Evolutionary conservation across 2,888 invertebrate genomes (phyloP).

Genomic region (Rotaria magnacalcarata): DNA sequence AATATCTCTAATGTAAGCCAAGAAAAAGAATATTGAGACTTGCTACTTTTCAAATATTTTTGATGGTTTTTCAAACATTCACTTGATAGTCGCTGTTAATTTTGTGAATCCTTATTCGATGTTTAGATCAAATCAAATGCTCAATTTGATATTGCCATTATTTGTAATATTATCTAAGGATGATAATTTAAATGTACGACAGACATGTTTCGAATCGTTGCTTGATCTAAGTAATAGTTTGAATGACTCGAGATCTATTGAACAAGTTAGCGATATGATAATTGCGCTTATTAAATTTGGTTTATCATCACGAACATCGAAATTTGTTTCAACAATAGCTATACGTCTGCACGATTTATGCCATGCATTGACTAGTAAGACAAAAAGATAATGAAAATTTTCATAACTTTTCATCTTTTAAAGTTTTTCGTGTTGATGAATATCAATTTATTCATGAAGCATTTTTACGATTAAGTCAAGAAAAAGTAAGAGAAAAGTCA

Average conservation of each 20-base stretch:
- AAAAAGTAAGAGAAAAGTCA: not conserved
- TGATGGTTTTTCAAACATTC: too few relatives aligned
- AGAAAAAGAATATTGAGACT: too few relatives aligned
- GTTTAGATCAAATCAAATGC: not conserved
- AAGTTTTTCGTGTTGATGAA: not conserved
- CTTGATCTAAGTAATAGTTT: not conserved
- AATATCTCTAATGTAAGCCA: too few relatives aligned
- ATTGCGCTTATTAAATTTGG: not conserved
- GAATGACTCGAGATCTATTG: not conserved
- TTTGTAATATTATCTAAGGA: constrained; percentile 4
- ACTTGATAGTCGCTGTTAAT: too few relatives aligned
- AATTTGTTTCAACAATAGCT: not conserved
- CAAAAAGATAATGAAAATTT: not conserved
- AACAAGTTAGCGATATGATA: not conserved
- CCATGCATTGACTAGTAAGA: not conserved
- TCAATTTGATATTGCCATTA: not conserved
- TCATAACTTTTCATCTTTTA: not conserved
- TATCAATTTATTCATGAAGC: not conserved
- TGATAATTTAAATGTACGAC: constrained; percentile 27
- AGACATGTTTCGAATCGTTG: constrained; percentile 19
- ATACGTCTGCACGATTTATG: not conserved
- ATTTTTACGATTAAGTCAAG: not conserved
- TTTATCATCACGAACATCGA: constrained; percentile 7
- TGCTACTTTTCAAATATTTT: too few relatives aligned
- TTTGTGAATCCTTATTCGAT: too few relatives aligned